Evolutionary conservation across 1,140 invertebrate species (phyloP).

Genomic region (Aphelinus atriplicis): DNA sequence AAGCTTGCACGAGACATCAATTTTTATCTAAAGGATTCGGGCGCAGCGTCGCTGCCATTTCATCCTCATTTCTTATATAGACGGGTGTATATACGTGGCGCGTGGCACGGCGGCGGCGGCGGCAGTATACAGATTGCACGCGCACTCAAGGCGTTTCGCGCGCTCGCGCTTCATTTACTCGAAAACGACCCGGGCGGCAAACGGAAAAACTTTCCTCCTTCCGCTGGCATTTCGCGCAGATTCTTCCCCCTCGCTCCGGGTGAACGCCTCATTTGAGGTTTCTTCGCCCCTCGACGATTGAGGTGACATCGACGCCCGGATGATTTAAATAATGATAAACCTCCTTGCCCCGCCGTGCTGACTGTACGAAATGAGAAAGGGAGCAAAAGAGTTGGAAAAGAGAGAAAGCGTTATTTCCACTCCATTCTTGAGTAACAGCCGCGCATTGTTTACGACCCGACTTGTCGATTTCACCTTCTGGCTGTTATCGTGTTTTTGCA

Average conservation of each 20-base stretch:
- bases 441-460: slow-evolving; percentile 19
- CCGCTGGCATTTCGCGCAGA: not conserved
- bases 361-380: not conserved
- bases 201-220: slow-evolving; percentile 35
- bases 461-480: slow-evolving; percentile 2
- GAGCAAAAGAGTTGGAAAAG: not conserved
- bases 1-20: slow-evolving; percentile 38
- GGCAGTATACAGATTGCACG: not conserved
- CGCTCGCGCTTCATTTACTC: slow-evolving; percentile 36
- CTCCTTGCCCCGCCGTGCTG: not conserved
- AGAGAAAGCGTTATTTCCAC: slow-evolving; percentile 35
- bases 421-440: slow-evolving; percentile 32
- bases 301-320: slow-evolving; percentile 34
- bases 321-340: slow-evolving; percentile 44
- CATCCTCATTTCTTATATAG: not conserved
- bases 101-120: not conserved
- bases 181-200: slow-evolving; percentile 27
- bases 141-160: slow-evolving; percentile 14
- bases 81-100: not conserved
- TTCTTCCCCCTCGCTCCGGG: not conserved
- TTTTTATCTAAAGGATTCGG: slow-evolving; percentile 35
- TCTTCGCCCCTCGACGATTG: slow-evolving; percentile 24
- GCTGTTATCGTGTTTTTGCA: slow-evolving; percentile 26
- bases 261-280: slow-evolving; percentile 42
- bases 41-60: not conserved